Percentiles rank a stretch among this genome's conserved stretches.
Evolutionary conservation across 2,888 invertebrate species (phyloP).

Genomic region (Pantelozetes paolii): DNA sequence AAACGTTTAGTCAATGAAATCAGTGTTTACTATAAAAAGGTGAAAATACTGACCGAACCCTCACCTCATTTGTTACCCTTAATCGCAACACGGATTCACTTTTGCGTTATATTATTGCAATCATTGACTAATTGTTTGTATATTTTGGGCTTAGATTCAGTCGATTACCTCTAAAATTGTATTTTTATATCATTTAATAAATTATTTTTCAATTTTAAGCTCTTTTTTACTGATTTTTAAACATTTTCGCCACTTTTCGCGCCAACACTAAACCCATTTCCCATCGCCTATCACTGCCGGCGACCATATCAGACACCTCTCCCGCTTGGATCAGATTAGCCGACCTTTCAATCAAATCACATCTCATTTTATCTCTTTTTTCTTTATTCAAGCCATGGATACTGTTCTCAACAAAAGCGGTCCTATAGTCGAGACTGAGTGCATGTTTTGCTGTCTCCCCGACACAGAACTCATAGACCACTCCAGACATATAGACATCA

Average conservation of each 20-base stretch:
- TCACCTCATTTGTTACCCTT: slow-evolving; percentile 11
- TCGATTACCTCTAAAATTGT: not conserved
- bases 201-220: too few relatives aligned
- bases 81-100: not conserved
- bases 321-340: slow-evolving; percentile 51
- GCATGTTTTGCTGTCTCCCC: slow-evolving; percentile 51
- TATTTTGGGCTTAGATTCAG: slow-evolving; percentile 4
- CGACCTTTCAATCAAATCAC: not conserved
- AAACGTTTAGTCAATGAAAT: slow-evolving; percentile 12
- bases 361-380: not conserved
- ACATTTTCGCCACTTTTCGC: not conserved
- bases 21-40: slow-evolving; percentile 39
- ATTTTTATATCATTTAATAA: too few relatives aligned
- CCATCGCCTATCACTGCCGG: not conserved
- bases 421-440: slow-evolving; percentile 82
- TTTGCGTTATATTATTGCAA: not conserved
- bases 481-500: slow-evolving; percentile 87
- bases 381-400: slow-evolving; percentile 62
- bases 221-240: too few relatives aligned
- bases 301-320: slow-evolving; percentile 15
- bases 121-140: slow-evolving; percentile 2
- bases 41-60: slow-evolving; percentile 28
- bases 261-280: slow-evolving; percentile 28
- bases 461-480: slow-evolving; percentile 93
- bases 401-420: slow-evolving; percentile 82